Evolutionary conservation across 2,113 vertebrate genomes (phyloP), one percentile per base, ranked within the genome.

Genomic region (Anguilla rostrata): DNA sequence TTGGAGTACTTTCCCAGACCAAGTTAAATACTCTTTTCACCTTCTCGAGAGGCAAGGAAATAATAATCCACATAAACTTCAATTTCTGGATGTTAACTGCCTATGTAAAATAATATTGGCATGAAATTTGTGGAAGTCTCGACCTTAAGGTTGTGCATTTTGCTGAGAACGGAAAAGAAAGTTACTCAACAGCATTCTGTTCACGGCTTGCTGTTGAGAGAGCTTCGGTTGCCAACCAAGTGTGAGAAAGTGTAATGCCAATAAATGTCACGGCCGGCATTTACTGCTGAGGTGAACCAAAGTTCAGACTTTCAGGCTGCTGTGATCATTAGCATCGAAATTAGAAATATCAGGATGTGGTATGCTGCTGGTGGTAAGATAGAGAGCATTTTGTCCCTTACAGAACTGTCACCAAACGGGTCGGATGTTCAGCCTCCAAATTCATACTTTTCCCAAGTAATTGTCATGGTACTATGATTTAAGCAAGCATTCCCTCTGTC

Each of bases 71-170:
- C 12, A 75, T 75, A 75, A 75, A 75, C 22, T 29, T 75, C 22
- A 75, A 75, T 75, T 29, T 75, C 5, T 46, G 8, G 43, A 8
- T 46, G 43, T 46, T 6, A 46, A 46, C 43, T 46, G 8, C 43
- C 43, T 46, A 46, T 46, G 49, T 53, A 53, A 53, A 11, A 53
- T 53, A 53, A 53, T 53, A 53, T 53, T 14, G 49, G 49, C 49
- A 14, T 12, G 49, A 53, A 63, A 63, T 63, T 63, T 26, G 7
- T 63, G 16, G 43, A 75, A 85, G 87, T 22, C 86, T 81, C 86
- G 81, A 84, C 80, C 82, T 86, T 86, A 71, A 88, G 11, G 18
- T 80, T 78, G 29, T 11, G n/a, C 12, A 39, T 78, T 78, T 78
- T 78, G 34, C 46, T 29, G 2, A 56, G 82, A 60, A 43, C 34